Conservation (phyloP, 2,888 invertebrate species). For the Lasioglossum lativentre region DNA sequence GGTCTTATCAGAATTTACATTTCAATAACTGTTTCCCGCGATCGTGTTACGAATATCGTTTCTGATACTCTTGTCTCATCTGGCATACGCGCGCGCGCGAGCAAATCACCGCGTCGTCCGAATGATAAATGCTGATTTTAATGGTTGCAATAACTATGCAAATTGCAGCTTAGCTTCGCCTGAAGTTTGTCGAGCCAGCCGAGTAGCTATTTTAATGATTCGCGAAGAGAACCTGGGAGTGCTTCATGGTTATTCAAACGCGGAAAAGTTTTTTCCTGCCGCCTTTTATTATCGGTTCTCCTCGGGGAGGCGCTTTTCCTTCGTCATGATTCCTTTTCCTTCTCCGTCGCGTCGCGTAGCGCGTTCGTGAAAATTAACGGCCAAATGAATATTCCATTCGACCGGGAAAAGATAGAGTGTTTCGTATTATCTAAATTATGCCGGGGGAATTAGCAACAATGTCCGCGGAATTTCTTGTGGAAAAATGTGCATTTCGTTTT, state of each 20-base stretch:
- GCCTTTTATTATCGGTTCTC: slow-evolving; percentile 12
- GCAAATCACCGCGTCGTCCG: slow-evolving; percentile 6
- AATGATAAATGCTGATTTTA: slow-evolving; percentile 11
- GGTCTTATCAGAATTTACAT: background rate
- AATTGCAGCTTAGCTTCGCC: background rate
- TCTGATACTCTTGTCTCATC: background rate
- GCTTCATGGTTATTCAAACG: slow-evolving; percentile 24
- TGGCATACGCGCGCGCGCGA: background rate
- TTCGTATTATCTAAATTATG: background rate
- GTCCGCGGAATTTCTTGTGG: background rate
- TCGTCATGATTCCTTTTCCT: background rate
- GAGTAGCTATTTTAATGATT: background rate
- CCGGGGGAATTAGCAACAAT: background rate
- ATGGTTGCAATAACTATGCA: slow-evolving; percentile 13
- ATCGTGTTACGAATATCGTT: slow-evolving; percentile 4
- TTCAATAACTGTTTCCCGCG: slow-evolving; percentile 1
- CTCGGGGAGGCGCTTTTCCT: background rate
- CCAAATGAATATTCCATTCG: background rate
- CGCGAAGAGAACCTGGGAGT: background rate
- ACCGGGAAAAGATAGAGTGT: background rate
- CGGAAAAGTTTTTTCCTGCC: slow-evolving; percentile 10
- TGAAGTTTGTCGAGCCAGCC: background rate
- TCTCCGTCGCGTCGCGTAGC: background rate
- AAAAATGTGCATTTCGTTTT: background rate
- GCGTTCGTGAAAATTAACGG: background rate